Conservation (phyloP, 92 coral and sea anemone genomes). For the Epizoanthus illoricatus region DNA sequence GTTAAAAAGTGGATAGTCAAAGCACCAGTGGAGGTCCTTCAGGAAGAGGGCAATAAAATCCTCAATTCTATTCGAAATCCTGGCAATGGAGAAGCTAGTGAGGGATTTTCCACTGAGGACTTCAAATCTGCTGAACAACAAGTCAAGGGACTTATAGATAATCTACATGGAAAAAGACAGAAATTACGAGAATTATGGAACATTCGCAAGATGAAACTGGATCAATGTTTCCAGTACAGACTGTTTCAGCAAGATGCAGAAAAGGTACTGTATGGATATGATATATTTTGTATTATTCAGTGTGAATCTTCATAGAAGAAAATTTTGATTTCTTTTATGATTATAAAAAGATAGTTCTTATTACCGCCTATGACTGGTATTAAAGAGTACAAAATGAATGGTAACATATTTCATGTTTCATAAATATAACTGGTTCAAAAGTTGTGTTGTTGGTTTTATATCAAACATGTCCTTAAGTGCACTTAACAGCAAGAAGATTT, state of each 20-base stretch:
- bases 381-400: no score
- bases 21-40: slow-evolving; percentile 93
- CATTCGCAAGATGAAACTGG: slow-evolving; percentile 82
- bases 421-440: no score
- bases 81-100: slow-evolving; percentile 64
- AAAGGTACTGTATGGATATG: slow-evolving; percentile 60
- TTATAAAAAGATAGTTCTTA: no score
- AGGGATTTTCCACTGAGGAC: slow-evolving; percentile 75
- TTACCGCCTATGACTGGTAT: no score
- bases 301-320: no score
- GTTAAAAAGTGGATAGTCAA: slow-evolving; percentile 97
- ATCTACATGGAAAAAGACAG: slow-evolving; percentile 84
- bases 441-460: no score
- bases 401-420: no score
- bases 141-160: slow-evolving; percentile 78
- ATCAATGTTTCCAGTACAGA: slow-evolving; percentile 89
- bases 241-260: slow-evolving; percentile 93
- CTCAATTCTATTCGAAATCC: slow-evolving; percentile 70
- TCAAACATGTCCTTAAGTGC: no score
- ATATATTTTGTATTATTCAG: not conserved
- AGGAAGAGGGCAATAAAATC: slow-evolving; percentile 89
- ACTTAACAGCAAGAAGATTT: no score
- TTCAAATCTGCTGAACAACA: slow-evolving; percentile 77
- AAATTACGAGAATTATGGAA: slow-evolving; percentile 94
- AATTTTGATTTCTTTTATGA: no score